Evolutionary conservation across 2,888 invertebrate species (phyloP).

Genomic region (Oligia latruncula): DNA sequence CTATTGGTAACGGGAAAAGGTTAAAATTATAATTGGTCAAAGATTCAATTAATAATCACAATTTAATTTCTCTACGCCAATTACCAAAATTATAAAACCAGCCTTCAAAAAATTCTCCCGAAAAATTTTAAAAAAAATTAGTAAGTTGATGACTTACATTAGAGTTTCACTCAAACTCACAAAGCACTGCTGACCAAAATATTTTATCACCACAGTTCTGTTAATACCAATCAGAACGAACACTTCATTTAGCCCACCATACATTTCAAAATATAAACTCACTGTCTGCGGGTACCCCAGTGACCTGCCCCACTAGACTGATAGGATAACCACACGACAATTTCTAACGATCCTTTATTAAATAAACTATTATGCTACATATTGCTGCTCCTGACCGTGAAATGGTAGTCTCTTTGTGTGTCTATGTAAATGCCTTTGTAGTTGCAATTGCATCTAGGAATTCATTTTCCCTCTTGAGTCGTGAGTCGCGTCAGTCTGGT

Average conservation of each 20-base stretch:
- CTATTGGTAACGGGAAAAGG: not conserved
- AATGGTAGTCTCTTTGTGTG: slow-evolving; percentile 12
- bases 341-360: slow-evolving; percentile 25
- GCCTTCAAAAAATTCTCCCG: not conserved
- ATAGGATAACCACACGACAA: slow-evolving; percentile 48
- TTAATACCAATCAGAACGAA: not conserved
- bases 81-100: not conserved
- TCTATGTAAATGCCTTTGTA: slow-evolving; percentile 31
- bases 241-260: slow-evolving; percentile 2
- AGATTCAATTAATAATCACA: not conserved
- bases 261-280: slow-evolving; percentile 9
- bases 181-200: not conserved
- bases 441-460: slow-evolving; percentile 30
- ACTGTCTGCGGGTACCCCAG: slow-evolving; percentile 23
- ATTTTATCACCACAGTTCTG: slow-evolving; percentile 10
- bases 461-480: not conserved
- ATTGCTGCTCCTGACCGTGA: slow-evolving; percentile 15
- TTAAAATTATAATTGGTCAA: not conserved
- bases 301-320: slow-evolving; percentile 43
- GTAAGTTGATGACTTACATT: not conserved
- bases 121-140: too few relatives aligned
- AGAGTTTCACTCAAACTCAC: not conserved
- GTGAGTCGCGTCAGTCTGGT: not conserved
- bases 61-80: not conserved
- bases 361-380: slow-evolving; percentile 14